phyloP scores from a whole-genome alignment of 2,797 vertebrate genomes.

The Megalops cyprinoides region DNA sequence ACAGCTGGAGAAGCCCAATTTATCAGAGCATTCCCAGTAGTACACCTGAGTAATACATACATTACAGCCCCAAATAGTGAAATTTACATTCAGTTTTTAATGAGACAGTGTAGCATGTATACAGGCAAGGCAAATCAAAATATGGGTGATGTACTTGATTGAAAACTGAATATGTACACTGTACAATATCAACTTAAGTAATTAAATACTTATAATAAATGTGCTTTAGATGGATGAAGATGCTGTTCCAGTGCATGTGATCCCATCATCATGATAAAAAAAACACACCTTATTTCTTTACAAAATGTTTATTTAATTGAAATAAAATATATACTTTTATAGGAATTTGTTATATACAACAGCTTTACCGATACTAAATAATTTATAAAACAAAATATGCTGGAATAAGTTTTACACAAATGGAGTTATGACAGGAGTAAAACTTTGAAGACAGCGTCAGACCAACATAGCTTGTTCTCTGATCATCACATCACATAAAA shows the following conservation, averaged over 20 bases:
- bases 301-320: slow-evolving; percentile 52
- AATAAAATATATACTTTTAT: slow-evolving; percentile 51
- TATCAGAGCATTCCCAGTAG: no score
- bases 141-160: neutral
- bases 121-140: neutral
- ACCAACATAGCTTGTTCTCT: slow-evolving; percentile 45
- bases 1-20: no score
- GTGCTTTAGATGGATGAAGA: no score
- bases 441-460: slow-evolving; percentile 40
- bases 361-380: slow-evolving; percentile 59
- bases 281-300: neutral
- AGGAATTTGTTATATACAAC: slow-evolving; percentile 52
- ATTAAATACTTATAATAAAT: no score
- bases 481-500: slow-evolving; percentile 36
- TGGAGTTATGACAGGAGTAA: slow-evolving; percentile 41
- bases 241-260: no score
- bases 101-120: neutral
- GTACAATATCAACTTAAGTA: no score
- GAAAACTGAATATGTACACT: no score
- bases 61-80: no score
- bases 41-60: neutral
- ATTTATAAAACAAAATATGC: slow-evolving; percentile 60
- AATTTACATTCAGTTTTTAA: neutral
- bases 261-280: no score
- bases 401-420: slow-evolving; percentile 62